phyloP scores from a whole-genome alignment of 2,888 invertebrate genomes.

The Prosopocoilus inquinatus region DNA sequence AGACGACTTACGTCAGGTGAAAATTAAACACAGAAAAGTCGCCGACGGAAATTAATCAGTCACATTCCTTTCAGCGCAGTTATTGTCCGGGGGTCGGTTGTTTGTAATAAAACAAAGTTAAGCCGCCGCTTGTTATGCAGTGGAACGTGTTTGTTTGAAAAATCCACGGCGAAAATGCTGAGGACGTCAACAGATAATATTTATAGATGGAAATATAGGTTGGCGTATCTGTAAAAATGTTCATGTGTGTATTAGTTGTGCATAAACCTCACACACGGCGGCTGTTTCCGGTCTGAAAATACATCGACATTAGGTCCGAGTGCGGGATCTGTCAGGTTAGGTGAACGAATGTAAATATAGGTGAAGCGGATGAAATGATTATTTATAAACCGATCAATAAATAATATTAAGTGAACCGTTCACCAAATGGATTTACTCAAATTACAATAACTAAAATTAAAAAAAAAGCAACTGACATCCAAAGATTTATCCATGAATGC shows the following conservation, averaged over 20 bases:
- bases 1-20: no score
- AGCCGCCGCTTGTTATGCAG: no score
- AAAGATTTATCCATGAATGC: no score
- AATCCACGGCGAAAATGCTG: slow-evolving; percentile 16
- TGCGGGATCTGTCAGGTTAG: slow-evolving; percentile 28
- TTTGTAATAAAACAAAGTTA: no score
- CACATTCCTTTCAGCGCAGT: no score
- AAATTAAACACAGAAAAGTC: no score
- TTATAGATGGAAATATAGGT: slow-evolving; percentile 24
- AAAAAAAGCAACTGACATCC: no score
- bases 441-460: no score
- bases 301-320: slow-evolving; percentile 26
- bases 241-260: slow-evolving; percentile 28
- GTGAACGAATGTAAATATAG: slow-evolving; percentile 39
- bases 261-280: slow-evolving; percentile 38
- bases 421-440: no score
- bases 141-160: not conserved
- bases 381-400: slow-evolving; percentile 8
- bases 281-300: slow-evolving; percentile 43
- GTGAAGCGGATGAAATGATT: slow-evolving; percentile 30
- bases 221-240: slow-evolving; percentile 15
- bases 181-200: slow-evolving; percentile 26
- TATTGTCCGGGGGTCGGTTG: no score
- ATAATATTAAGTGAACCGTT: no score
- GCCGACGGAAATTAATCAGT: no score